Base-by-base conservation (phyloP, 2,113 vertebrate genomes). In the Chrysochloris asiatica region DNA sequence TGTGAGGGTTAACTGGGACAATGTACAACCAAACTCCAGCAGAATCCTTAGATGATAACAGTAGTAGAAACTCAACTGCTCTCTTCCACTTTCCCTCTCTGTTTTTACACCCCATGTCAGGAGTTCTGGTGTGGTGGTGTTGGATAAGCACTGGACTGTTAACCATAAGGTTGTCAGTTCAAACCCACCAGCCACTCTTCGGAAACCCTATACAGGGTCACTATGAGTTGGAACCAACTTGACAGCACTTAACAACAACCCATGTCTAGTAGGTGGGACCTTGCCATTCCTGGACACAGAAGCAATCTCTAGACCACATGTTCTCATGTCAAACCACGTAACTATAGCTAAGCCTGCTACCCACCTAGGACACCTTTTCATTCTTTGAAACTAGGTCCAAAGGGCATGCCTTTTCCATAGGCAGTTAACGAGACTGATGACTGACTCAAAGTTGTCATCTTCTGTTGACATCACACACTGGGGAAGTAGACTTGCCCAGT, bases 321-420 rank as follows among this genome's bases (percentile, higher is more conserved):
- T 13, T 22, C 8, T 9, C 59, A 36, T 26, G 1, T 13, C 6
- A 2, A 48, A 69, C 13, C 79, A 41, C 17, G 0, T 6, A 1
- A 65, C 77, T 47, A 0, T 7, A 19, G 3, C n/a, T 24, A n/a
- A 50, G 41, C 59, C 28, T 80, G 56, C n/a, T 9, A 1, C 30
- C 17, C 43, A 38, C 26, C 56, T 16, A 4, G 5, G 22, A n/a
- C n/a, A n/a, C n/a, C 50, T 72, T 26, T 33, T 38, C 10, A 8
- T 69, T 36, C 36, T n/a, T 47, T 21, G 52, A 76, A 89, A 33
- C 28, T 8, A 13, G 52, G 30, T 24, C 28, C 1, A 0, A 77
- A 30, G 38, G 41, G 14, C 0, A 8, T 3, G 52, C 28, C 47
- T 69, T 63, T 69, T 38, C n/a, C 48, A 17, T 5, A 10, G 10